Conservation (phyloP, 1,140 invertebrate genomes). For the Prorops nasuta region DNA sequence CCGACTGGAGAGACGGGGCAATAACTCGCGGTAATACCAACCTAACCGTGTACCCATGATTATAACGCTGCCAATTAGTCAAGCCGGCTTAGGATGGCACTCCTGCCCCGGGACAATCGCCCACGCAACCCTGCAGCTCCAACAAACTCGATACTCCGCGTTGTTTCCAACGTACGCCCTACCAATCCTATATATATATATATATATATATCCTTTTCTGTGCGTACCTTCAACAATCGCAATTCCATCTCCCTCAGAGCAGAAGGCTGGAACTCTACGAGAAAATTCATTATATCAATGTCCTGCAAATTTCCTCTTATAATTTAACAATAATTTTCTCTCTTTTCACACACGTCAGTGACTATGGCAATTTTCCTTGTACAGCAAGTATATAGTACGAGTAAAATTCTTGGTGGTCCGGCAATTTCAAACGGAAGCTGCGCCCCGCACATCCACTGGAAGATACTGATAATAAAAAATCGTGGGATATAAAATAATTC, state of each 20-base stretch:
- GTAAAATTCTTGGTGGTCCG: too few relatives aligned
- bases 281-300: too few relatives aligned
- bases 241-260: too few relatives aligned
- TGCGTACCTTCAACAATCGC: not conserved
- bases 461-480: slow-evolving; percentile 50
- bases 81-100: slow-evolving; percentile 55
- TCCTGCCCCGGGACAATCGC: slow-evolving; percentile 36
- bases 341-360: too few relatives aligned
- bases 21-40: slow-evolving; percentile 59
- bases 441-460: not conserved
- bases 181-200: not conserved
- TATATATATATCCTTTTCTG: not conserved
- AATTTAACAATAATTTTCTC: too few relatives aligned
- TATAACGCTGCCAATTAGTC: slow-evolving; percentile 59
- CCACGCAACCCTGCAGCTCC: too few relatives aligned
- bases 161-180: not conserved
- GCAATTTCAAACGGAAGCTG: not conserved
- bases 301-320: too few relatives aligned
- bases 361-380: too few relatives aligned
- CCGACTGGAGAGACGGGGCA: slow-evolving; percentile 35
- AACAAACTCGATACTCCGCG: too few relatives aligned
- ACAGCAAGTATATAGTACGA: too few relatives aligned
- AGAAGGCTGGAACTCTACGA: too few relatives aligned
- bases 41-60: slow-evolving; percentile 57
- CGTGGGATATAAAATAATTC: slow-evolving; percentile 52